Conservation (phyloP, 1,140 invertebrate genomes). For the Oreohelix idahoensis region DNA sequence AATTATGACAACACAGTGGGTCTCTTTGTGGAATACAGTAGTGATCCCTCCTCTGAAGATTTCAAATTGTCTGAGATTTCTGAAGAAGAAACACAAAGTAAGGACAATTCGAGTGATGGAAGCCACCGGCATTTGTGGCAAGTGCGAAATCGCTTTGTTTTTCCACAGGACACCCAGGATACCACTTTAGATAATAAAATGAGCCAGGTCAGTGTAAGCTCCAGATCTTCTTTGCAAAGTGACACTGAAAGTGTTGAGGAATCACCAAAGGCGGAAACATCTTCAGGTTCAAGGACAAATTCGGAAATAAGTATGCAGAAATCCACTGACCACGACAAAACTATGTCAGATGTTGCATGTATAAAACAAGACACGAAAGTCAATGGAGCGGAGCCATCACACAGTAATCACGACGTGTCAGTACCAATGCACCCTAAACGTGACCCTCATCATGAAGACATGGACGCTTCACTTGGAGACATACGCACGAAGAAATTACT, state of each 20-base stretch:
- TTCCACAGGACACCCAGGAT: neutral
- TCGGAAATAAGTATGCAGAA: neutral
- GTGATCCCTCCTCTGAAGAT: neutral
- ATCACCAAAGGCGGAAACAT: neutral
- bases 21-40: neutral
- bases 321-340: no score
- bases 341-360: no score
- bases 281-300: no score
- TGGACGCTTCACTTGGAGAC: no score
- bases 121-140: neutral
- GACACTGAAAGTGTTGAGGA: neutral
- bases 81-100: conserved; percentile 21
- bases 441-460: no score
- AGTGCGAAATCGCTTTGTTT: neutral
- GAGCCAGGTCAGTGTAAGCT: neutral
- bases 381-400: no score
- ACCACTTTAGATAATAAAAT: neutral
- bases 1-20: neutral
- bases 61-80: conserved; percentile 21
- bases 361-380: no score
- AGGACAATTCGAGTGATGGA: conserved; percentile 9
- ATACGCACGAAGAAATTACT: no score
- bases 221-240: no score
- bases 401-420: no score
- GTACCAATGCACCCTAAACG: no score